Base-by-base conservation (phyloP, 2,888 invertebrate species). In the Oscheius myriophilus region DNA sequence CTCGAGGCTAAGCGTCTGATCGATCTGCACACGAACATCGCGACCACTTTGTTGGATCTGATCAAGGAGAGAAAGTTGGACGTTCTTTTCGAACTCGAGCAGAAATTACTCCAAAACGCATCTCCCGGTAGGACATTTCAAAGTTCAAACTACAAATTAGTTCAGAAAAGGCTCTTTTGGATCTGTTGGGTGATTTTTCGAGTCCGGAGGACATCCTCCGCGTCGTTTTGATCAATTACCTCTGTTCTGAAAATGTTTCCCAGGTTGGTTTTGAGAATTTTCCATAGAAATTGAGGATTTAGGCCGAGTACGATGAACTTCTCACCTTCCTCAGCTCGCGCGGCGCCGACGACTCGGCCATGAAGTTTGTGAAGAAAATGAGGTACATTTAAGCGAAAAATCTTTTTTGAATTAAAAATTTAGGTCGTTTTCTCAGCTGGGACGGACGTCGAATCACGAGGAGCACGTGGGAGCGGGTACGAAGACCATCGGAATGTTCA, bases 21-120 rank as follows among this genome's bases (percentile, higher is more conserved):
- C 81, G 98, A 98, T 87, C 94, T 96, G 93, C 98, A 99, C 87
- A 98, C 96, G 26, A 96, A 95, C 78, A 92, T 98, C 74, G 98
- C 98, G 2, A 98, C 97, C 43, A 88, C 89, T 21, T 84, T 90
- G 21, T 84, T 90, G 12, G 89, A 90, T 49, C 87, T 88, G 59
- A 90, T 90, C 57, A 90, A 88, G 91, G 92, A 91, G 87, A 80
- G 80, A 41, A 92, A 96, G 78, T 88, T 99, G 61, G 98, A 98
- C 87, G 93, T 94, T 0, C 94, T 94, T 86, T 98, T 98, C 87
- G 98, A 99, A 88, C 89, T 95, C 70, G 98, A 99, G 89, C 97
- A 98, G 87, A 97, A 96, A 88, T 92, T 98, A 55, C 94, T 97
- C 93, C 93, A 88, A 72, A 88, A 88, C 73, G 86, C 88, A 11